Evolutionary conservation across 2,113 vertebrate species (phyloP).

Genomic region (Cheirogaleus medius): DNA sequence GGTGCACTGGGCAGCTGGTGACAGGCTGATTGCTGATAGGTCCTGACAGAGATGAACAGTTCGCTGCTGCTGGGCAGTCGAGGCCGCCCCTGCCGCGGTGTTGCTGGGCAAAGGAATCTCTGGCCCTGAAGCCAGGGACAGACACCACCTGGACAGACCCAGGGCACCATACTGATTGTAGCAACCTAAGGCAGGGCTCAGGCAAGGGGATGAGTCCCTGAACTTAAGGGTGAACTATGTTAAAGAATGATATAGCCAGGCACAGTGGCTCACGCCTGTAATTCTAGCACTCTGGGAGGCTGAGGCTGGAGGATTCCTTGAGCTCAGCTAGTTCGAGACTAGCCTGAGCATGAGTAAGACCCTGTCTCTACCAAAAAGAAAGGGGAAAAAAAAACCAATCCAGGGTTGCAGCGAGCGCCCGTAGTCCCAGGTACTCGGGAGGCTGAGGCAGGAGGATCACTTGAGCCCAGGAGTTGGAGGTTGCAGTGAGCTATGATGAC

Average conservation of each 20-base stretch:
- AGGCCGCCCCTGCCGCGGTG: background rate
- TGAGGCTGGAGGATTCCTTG: too few relatives aligned
- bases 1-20: background rate
- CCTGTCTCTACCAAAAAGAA: too few relatives aligned
- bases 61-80: background rate
- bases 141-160: background rate
- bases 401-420: too few relatives aligned
- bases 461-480: too few relatives aligned
- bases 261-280: too few relatives aligned
- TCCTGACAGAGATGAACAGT: background rate
- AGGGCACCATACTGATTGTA: background rate
- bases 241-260: background rate
- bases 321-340: too few relatives aligned
- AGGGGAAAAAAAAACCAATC: too few relatives aligned
- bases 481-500: too few relatives aligned
- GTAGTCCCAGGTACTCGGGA: too few relatives aligned
- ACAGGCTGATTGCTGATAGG: background rate
- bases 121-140: background rate
- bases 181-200: background rate
- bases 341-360: too few relatives aligned
- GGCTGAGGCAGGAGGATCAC: too few relatives aligned
- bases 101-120: constrained; percentile 18
- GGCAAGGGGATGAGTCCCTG: background rate
- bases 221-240: background rate
- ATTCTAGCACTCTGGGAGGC: too few relatives aligned